Evolutionary conservation across 2,888 invertebrate genomes (phyloP).

Genomic region (Pteria penguin): DNA sequence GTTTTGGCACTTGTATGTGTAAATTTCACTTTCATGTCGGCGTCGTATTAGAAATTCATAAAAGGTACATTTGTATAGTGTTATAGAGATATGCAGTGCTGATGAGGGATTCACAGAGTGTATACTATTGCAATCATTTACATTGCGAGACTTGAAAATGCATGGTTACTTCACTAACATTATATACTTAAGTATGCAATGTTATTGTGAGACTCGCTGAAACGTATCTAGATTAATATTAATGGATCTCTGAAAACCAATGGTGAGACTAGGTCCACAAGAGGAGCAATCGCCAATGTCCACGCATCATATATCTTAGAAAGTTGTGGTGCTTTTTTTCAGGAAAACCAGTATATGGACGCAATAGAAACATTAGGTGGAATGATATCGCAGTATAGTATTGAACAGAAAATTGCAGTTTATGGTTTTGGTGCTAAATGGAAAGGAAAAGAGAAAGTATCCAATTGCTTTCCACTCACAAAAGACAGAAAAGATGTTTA

Average conservation of each 20-base stretch:
- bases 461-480: constrained; percentile 62
- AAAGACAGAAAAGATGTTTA: constrained; percentile 45
- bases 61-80: no score
- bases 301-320: no score
- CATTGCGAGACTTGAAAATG: no score
- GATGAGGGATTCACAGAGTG: no score
- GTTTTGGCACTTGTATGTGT: no score
- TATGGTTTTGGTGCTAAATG: constrained; percentile 66
- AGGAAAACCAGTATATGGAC: constrained; percentile 65
- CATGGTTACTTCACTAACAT: no score
- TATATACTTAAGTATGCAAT: no score
- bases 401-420: constrained; percentile 54
- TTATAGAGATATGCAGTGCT: no score
- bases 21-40: no score
- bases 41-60: no score
- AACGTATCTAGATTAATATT: not conserved
- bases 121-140: no score
- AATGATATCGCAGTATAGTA: constrained; percentile 59
- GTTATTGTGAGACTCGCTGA: not conserved
- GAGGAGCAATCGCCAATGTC: no score
- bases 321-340: constrained; percentile 10
- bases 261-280: not conserved
- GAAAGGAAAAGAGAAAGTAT: constrained; percentile 47
- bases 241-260: not conserved
- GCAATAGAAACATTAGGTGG: constrained; percentile 61